A percentile compares a stretch with the other conserved stretches of the same genome.
Evolutionary conservation across 2,888 invertebrate genomes (phyloP).

Genomic region (Monochamus alternatus): DNA sequence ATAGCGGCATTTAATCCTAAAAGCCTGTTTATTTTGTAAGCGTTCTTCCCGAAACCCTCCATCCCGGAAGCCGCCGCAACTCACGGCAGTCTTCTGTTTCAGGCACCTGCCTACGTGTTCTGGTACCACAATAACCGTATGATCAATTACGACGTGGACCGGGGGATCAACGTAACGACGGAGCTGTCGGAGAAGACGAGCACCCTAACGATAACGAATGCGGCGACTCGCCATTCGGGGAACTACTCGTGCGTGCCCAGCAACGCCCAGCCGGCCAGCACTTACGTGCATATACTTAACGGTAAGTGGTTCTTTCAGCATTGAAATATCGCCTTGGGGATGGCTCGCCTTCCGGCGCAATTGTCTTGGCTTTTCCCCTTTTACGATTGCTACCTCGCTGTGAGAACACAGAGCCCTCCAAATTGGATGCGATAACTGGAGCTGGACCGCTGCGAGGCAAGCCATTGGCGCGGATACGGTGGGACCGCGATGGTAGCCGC

Average conservation of each 20-base stretch:
- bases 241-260: slow-evolving; percentile 93
- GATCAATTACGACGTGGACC: slow-evolving; percentile 92
- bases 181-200: slow-evolving; percentile 82
- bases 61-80: not conserved
- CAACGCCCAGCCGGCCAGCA: slow-evolving; percentile 90
- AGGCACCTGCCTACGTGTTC: slow-evolving; percentile 69
- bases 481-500: no score
- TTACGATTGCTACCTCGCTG: no score
- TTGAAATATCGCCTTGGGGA: not conserved
- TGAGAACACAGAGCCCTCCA: no score
- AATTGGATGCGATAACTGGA: no score
- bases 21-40: no score
- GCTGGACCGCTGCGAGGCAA: no score
- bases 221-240: slow-evolving; percentile 84
- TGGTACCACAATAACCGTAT: slow-evolving; percentile 93
- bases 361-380: no score
- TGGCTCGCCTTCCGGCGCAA: not conserved
- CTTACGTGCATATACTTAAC: slow-evolving; percentile 92
- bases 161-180: slow-evolving; percentile 90
- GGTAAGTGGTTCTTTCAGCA: slow-evolving; percentile 73
- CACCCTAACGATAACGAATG: slow-evolving; percentile 75
- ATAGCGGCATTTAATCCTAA: no score
- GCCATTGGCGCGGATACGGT: no score
- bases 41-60: not conserved
- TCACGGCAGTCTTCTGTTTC: slow-evolving; percentile 27